Base-by-base conservation (phyloP, 2,797 vertebrate species). In the Orestias chungarensis region DNA sequence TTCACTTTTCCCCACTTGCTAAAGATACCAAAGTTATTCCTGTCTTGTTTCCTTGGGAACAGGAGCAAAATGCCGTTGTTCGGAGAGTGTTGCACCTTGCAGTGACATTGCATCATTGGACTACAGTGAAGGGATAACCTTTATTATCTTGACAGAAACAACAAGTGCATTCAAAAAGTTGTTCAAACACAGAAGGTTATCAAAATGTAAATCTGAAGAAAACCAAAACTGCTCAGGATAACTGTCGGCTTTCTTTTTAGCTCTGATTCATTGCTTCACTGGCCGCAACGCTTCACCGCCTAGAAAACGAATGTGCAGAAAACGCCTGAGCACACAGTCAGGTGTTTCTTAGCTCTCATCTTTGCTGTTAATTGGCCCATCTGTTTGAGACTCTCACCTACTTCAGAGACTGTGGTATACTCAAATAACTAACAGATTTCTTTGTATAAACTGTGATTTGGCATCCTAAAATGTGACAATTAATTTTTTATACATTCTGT, bases 21-120 rank as follows among this genome's bases (percentile, higher is more conserved):
- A 81, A 81, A 83, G 68, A 79, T 80, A 62, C 73, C 75, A 49
- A 35, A 82, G 79, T 81, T 84, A 84, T 85, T 75, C 68, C 54
- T n/a, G 50, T 85, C 76, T 73, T 54, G 89, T 93, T 88, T 79
- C 89, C 84, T 90, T 87, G 85, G 87, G 65, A 89, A 89, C 84
- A 6, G 64, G 66, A 59, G 54, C 73, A 68, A n/a, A 78, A 82
- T 70, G 68, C 55, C 62, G 27, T 78, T 31, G 35, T 66, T 73
- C 25, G 9, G 61, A 54, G 68, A 15, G 62, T 72, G 66, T 70
- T 66, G 17, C 68, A 67, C 50, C 72, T 49, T 67, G 47, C 38
- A 35, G 1, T 31, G 42, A 27, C 67, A 68, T 80, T 81, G 81
- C 66, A 67, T 80, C 80, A 79, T 57, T n/a, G 31, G 38, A 6